These are phyloP conservation scores for Amphipyra tragopoginis DNA, from an alignment of 2,888 invertebrate genomes.

Conservation along the genomic window DNA sequence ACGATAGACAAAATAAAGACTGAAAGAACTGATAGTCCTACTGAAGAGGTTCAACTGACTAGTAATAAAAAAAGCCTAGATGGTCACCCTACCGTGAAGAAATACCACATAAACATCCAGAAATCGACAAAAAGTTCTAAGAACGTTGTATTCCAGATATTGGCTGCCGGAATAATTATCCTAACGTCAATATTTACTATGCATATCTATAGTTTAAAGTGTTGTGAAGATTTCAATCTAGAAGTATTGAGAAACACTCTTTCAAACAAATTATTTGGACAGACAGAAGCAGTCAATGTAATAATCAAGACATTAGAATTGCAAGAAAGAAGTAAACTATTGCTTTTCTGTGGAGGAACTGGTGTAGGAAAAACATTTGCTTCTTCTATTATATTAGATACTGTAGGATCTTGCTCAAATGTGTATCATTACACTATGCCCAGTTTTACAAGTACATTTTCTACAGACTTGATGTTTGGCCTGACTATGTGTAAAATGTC, in stretches of 20 bases:
- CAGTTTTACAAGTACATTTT: constrained; percentile 73
- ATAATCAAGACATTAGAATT: constrained; percentile 69
- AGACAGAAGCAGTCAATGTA: constrained; percentile 68
- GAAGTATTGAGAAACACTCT: constrained; percentile 64
- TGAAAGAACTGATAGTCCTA: constrained; percentile 8
- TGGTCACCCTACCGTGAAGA: constrained; percentile 60
- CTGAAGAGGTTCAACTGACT: constrained; percentile 1
- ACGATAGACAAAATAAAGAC: constrained; percentile 15
- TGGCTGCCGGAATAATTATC: constrained; percentile 53
- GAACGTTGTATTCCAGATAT: constrained; percentile 42
- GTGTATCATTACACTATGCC: constrained; percentile 84
- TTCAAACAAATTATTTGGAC: constrained; percentile 75
- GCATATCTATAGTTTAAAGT: constrained; percentile 68
- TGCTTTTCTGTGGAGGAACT: constrained; percentile 83
- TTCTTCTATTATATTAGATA: constrained; percentile 74
- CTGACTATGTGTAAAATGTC: constrained; percentile 76
- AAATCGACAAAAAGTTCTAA: constrained; percentile 44
- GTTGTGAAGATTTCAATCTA: constrained; percentile 69
- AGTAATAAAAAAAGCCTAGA: constrained; percentile 3
- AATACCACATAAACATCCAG: constrained; percentile 65
- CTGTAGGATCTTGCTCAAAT: constrained; percentile 73
- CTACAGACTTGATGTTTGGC: constrained; percentile 76
- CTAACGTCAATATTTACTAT: constrained; percentile 66
- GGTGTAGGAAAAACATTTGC: constrained; percentile 85
- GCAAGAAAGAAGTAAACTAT: constrained; percentile 70